Evolutionary conservation across 2,797 vertebrate genomes (phyloP), one percentile per base, ranked within the genome.

Genomic region (Myioborus miniatus): DNA sequence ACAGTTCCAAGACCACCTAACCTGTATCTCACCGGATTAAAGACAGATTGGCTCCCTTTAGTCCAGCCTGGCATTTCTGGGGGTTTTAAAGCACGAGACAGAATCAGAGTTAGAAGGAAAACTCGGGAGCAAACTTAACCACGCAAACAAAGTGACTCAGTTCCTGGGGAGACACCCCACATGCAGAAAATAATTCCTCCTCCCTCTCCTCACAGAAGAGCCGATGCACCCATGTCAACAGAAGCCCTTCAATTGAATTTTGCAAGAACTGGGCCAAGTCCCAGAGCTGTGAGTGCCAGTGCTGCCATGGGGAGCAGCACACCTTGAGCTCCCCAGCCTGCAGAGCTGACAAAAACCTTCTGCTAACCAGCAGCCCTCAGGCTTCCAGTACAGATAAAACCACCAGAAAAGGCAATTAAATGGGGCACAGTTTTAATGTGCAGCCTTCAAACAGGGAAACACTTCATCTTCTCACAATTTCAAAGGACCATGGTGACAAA

Each of bases 1-100:
- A 96, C 67, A 23, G 94, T 93, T 96, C 95, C 94, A 95, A 96
- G 91, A 93, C 95, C 91, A 96, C 91, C 89, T 94, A 96, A 96
- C 63, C 93, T 71, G 69, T 81, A 81, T 70, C 92, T 87, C 89
- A 58, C 46, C 0, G 4, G 89, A 88, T 80, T 37, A 65, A 72
- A 93, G 88, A 71, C 59, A 49, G 43, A 13, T 53, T 47, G 56
- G 79, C 41, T 88, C 22, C 53, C 53, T 46, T 78, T 36, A 90
- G 91, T 67, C 79, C 47, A 72, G 50, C 7, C 63, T n/a, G 84
- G 22, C 23, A 30, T 76, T 94, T 84, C 77, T 37, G 56, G 83
- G 49, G 44, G 34, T 81, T 65, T 88, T 22, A 30, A 84, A 23
- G 52, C 26, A 43, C 0, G 8, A 86, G 64, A 46, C 10, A 58